Conservation (phyloP, 2,113 vertebrate genomes). For the Anhinga rufa region DNA sequence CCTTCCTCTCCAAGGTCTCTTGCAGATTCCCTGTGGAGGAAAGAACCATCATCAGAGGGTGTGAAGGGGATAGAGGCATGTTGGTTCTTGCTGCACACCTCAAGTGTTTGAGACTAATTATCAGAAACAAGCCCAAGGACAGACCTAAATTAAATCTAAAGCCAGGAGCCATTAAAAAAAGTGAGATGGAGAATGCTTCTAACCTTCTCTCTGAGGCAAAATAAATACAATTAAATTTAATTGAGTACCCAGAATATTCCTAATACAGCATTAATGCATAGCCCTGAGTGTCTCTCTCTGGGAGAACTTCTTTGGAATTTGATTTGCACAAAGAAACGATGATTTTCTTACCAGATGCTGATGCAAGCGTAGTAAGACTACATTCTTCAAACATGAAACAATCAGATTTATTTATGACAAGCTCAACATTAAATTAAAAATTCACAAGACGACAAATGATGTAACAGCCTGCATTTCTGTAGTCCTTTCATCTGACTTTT, state of each 20-base stretch:
- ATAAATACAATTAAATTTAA: slow-evolving; percentile 30
- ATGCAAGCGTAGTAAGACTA: not conserved
- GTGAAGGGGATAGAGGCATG: not conserved
- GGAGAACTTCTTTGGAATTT: not conserved
- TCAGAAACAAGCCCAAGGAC: not conserved
- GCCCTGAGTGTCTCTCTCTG: not conserved
- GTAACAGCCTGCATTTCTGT: not conserved
- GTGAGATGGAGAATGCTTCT: not conserved
- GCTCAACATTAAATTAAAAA: not conserved
- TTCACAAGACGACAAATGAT: not conserved
- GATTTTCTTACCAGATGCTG: not conserved
- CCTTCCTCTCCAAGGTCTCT: not conserved
- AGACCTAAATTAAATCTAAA: slow-evolving; percentile 6
- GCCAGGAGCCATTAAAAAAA: not conserved
- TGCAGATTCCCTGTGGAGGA: not conserved
- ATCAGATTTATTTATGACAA: not conserved
- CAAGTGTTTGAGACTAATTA: not conserved
- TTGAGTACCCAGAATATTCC: not conserved
- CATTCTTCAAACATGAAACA: not conserved
- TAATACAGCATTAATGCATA: slow-evolving; percentile 2
- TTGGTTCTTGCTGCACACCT: not conserved
- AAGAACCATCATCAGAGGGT: not conserved
- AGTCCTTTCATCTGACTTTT: not conserved
- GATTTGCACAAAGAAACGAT: not conserved
- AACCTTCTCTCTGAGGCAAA: slow-evolving; percentile 4